phyloP scores from a whole-genome alignment of 2,113 vertebrate species.

The Leucopsar rothschildi region DNA sequence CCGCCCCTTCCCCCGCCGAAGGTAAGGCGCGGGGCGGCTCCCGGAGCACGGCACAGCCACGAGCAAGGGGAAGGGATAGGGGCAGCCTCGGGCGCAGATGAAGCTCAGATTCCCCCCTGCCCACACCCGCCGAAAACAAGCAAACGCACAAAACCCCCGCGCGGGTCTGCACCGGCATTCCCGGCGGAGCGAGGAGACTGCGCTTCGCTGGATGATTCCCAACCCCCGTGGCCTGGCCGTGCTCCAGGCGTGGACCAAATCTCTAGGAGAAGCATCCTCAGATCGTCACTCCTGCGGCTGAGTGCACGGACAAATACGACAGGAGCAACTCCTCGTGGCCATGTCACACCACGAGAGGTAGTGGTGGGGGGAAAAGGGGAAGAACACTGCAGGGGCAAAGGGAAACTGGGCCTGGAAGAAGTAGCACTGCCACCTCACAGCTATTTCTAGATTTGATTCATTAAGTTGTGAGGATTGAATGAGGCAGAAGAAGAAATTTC shows the following conservation, averaged over 20 bases:
- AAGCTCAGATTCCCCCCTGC: background rate
- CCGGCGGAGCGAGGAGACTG: accelerated
- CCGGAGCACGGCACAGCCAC: background rate
- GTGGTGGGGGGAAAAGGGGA: background rate
- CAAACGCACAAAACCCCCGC: accelerated
- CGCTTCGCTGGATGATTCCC: accelerated
- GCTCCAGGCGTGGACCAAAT: background rate
- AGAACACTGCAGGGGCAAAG: accelerated
- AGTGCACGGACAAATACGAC: accelerated
- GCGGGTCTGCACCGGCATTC: background rate
- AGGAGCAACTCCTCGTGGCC: accelerated
- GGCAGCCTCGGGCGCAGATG: no score
- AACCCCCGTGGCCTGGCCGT: background rate
- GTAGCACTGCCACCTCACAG: background rate
- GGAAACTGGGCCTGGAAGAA: background rate
- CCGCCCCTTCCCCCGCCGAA: background rate
- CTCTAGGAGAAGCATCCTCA: background rate
- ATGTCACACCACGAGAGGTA: accelerated
- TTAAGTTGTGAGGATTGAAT: background rate
- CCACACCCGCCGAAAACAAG: background rate
- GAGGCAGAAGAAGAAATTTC: background rate
- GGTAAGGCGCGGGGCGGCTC: background rate
- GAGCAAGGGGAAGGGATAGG: no score
- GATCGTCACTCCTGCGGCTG: accelerated
- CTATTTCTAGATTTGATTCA: background rate